These are phyloP conservation scores for Diacarnus erythraeanus DNA, from an alignment of 37 sponge, comb jelly and placozoan genomes.

Conservation along the genomic window DNA sequence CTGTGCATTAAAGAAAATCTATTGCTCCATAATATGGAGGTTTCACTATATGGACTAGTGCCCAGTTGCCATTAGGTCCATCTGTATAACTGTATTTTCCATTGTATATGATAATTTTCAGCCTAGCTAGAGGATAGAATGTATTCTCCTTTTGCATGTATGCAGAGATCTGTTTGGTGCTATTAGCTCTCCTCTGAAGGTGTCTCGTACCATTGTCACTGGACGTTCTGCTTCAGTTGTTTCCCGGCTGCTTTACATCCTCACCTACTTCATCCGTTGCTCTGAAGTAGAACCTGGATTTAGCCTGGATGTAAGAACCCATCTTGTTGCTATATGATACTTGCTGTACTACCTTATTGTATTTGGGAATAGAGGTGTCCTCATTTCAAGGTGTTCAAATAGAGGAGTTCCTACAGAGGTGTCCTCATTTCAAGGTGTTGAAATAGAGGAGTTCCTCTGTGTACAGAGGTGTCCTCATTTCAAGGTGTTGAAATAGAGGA, in stretches of 20 bases:
- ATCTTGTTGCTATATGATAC: neutral
- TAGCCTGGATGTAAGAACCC: neutral
- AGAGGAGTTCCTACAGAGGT: no score
- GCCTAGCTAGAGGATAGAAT: neutral
- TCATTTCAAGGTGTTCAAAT: no score
- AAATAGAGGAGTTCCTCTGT: no score
- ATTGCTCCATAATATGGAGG: no score
- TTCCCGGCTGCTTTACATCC: slow-evolving; percentile 59
- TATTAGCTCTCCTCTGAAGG: slow-evolving; percentile 45
- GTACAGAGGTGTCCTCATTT: no score
- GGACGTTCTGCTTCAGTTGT: slow-evolving; percentile 45
- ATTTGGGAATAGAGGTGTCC: neutral
- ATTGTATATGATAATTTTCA: neutral
- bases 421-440: no score
- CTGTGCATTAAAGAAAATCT: no score
- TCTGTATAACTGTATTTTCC: no score
- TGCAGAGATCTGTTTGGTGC: slow-evolving; percentile 74
- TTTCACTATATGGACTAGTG: no score
- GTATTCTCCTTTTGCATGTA: neutral
- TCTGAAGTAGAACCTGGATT: slow-evolving; percentile 50
- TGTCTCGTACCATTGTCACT: slow-evolving; percentile 70
- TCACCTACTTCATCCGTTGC: slow-evolving; percentile 85
- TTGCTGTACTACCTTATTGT: neutral
- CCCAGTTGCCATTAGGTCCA: no score
- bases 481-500: no score